Evolutionary conservation across 1,140 invertebrate species (phyloP), one percentile per base, ranked within the genome.

Genomic region (Leptopilina clavipes): DNA sequence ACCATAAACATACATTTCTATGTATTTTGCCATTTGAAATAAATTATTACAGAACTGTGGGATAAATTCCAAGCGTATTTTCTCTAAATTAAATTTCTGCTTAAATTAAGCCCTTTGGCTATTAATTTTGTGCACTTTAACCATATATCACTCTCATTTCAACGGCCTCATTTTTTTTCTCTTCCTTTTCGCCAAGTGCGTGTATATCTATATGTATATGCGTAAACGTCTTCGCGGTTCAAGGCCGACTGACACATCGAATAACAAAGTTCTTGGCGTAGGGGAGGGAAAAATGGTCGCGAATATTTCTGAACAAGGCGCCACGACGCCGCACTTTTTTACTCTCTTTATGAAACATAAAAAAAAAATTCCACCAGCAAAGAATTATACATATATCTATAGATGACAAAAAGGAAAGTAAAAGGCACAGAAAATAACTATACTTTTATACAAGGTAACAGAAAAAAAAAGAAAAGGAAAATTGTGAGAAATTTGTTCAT

Each of bases 81-180:
- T 65, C 56, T 37, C 22, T 14, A 31, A 65, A 65, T 25, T 65
- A 65, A 31, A 25, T 65, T 31, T 65, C 25, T 25, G 45, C 8
- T 12, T n/a, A 65, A 65, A 37, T 65, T 22, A 65, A 65, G 14
- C 22, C 59, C 18, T 22, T 65, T 19, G 25, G 59, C 10, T 14
- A 65, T 65, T 65, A 37, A 65, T 65, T 65, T 31, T 25, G 14
- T 12, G 11, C 14, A 31, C 22, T 19, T 22, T 59, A 22, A 8
- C 25, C 12, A 25, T 37, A 31, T 65, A n/a, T 65, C 59, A 37
- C 25, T 65, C 22, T 31, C 22, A 14, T 65, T 65, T 65, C 59
- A 65, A 65, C 59, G 59, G 19, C 22, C 59, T 37, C 59, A 65
- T 65, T 65, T 65, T 65, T 65, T 65, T n/a, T 40, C 25, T 31